Evolutionary conservation across 2,888 invertebrate genomes (phyloP), one percentile per base, ranked within the genome.

Genomic region (Pecten maximus): DNA sequence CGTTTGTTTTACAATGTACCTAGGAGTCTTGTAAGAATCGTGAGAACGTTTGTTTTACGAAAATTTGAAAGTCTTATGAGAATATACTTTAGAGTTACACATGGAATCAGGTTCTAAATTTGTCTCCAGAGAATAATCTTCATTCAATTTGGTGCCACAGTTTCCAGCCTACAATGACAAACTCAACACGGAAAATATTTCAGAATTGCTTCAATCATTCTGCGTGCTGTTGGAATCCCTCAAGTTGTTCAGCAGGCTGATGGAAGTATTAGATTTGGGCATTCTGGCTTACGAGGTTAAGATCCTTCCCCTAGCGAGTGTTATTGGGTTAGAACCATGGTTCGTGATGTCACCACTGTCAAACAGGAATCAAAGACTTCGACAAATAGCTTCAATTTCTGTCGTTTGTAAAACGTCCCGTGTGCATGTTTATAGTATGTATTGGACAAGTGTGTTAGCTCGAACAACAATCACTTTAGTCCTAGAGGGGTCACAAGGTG

Each of bases 171-270:
- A 3, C 6, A 15, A 74, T 28, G 74, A 74, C 74, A 74, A 74
- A 74, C 74, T 74, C 74, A 74, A 74, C 74, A 74, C 74, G 35
- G 35, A 74, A 74, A 28, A 35, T 74, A 74, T 74, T 74, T 74
- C 10, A 74, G 74, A 74, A 74, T 74, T 74, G 10, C 35, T 74
- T 6, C 28, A 74, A 35, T 74, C 74, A 74, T 74, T 74, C 35
- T 12, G 8, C 74, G 6, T 28, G 74, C 74, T 10, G 35, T 35
- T 74, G 28, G 74, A 74, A 74, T 74, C 74, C 10, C 35, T 35
- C 10, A 1, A 35, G 35, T 74, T 10, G 74, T 74, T 74, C 15
- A 0, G 12, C 74, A 28, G 6, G 74, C 35, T 74, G 28, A 10
- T 35, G 35, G 74, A 74, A 74, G 35, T 28, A 74, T 74, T 74